Percentiles rank a stretch among this genome's conserved stretches.
Evolutionary conservation across 2,113 vertebrate species (phyloP).

Genomic region (Zosterops japonicus): DNA sequence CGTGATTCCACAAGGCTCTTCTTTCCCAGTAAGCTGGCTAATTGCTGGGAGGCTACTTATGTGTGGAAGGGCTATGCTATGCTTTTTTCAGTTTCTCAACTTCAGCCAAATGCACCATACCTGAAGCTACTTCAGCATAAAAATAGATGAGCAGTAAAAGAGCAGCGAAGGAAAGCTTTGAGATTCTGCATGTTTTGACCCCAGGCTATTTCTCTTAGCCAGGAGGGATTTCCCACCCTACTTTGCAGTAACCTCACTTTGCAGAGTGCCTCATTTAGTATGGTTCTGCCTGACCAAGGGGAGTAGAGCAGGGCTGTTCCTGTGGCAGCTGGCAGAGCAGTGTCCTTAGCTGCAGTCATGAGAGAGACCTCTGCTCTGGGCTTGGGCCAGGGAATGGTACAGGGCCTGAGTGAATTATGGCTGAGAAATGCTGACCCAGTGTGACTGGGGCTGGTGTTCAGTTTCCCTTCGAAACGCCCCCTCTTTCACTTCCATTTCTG

Average conservation of each 20-base stretch:
- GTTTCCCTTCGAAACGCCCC: background rate
- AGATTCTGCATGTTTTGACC: background rate
- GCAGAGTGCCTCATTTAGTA: background rate
- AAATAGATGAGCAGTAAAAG: background rate
- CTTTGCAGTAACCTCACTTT: background rate
- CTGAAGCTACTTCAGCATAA: background rate
- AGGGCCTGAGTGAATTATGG: fast-evolving
- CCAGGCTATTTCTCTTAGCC: background rate
- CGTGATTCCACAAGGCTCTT: background rate
- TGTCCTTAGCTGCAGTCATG: background rate
- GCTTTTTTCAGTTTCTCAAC: background rate
- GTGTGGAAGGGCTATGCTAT: background rate
- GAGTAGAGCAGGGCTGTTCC: background rate
- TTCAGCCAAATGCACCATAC: background rate
- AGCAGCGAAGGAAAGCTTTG: background rate
- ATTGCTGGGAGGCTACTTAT: background rate
- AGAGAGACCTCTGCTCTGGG: background rate
- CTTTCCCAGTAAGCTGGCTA: background rate
- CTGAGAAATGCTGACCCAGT: background rate
- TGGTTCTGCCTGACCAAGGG: background rate
- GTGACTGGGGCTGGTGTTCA: background rate
- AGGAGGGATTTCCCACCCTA: background rate
- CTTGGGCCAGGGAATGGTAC: background rate
- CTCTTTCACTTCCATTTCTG: conserved; percentile 26
- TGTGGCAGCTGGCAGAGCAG: background rate